Conservation (phyloP, 2,888 invertebrate species). For the Parnassius orleans region DNA sequence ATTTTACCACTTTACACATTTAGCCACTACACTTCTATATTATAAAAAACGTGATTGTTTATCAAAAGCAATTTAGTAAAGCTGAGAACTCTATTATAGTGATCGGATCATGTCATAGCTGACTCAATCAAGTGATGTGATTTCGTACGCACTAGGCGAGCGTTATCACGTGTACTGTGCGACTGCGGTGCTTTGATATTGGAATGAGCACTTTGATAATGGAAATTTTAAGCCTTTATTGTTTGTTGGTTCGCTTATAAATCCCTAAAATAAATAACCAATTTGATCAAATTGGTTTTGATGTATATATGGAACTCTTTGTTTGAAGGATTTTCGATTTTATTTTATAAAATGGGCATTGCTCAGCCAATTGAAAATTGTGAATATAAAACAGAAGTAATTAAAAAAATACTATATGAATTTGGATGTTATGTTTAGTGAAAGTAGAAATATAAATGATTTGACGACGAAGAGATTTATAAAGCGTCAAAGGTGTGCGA, state of each 20-base stretch:
- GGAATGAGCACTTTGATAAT: slow-evolving; percentile 23
- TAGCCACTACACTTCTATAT: no score
- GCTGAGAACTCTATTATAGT: slow-evolving; percentile 1
- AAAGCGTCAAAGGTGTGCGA: no score
- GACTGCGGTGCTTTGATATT: slow-evolving; percentile 14
- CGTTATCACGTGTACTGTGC: background rate
- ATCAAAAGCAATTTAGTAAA: background rate
- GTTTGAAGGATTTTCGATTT: background rate
- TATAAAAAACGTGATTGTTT: background rate
- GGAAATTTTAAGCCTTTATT: slow-evolving; percentile 30
- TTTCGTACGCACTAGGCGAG: slow-evolving; percentile 3
- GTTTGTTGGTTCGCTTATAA: slow-evolving; percentile 27
- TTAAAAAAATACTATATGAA: no score
- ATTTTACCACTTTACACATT: no score
- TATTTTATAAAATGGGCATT: background rate
- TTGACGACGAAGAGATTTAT: no score
- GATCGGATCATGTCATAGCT: slow-evolving; percentile 14
- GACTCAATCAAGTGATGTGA: slow-evolving; percentile 14
- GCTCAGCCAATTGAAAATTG: no score
- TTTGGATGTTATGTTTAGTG: no score
- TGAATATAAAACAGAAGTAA: no score
- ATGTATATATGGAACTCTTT: slow-evolving; percentile 6
- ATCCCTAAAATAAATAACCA: slow-evolving; percentile 32
- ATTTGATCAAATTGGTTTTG: slow-evolving; percentile 22
- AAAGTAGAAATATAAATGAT: no score